Conservation (phyloP, 2,888 invertebrate species). For the Hecatera dysodea region DNA sequence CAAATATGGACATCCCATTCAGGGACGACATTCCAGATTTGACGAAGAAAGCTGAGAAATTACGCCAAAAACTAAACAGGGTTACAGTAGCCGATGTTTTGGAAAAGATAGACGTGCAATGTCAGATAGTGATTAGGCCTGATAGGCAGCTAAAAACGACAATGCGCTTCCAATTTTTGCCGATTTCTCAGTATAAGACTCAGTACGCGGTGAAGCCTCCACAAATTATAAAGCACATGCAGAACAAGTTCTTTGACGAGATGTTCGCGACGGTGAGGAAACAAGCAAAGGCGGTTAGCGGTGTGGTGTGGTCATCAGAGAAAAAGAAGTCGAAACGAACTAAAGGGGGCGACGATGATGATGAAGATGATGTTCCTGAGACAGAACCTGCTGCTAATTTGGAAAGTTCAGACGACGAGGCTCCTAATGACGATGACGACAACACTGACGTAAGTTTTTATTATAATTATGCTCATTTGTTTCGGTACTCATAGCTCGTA, state of each 20-base stretch:
- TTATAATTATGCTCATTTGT: not conserved
- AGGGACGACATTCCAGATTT: conserved; percentile 83
- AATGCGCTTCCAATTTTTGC: conserved; percentile 94
- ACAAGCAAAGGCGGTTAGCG: conserved; percentile 89
- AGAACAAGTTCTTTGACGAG: conserved; percentile 92
- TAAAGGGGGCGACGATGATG: conserved; percentile 79
- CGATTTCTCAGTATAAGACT: conserved; percentile 93
- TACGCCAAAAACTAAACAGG: conserved; percentile 94
- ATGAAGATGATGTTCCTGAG: conserved; percentile 77
- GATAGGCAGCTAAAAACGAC: conserved; percentile 92
- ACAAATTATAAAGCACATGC: conserved; percentile 94
- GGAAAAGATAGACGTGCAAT: conserved; percentile 92
- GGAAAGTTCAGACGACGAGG: conserved; percentile 93
- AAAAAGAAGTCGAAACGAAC: conserved; percentile 79
- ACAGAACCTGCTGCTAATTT: conserved; percentile 72
- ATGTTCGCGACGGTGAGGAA: conserved; percentile 92
- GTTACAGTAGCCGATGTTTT: conserved; percentile 95
- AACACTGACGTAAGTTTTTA: conserved; percentile 84
- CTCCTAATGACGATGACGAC: conserved; percentile 90
- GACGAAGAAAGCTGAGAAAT: conserved; percentile 92
- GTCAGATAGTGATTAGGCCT: conserved; percentile 90
- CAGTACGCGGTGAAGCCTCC: conserved; percentile 93
- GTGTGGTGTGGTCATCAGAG: conserved; percentile 88
- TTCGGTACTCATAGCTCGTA: not conserved
- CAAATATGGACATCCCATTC: conserved; percentile 98